Evolutionary conservation across 1,140 invertebrate species (phyloP).

Genomic region (Paraescarpia echinospica): DNA sequence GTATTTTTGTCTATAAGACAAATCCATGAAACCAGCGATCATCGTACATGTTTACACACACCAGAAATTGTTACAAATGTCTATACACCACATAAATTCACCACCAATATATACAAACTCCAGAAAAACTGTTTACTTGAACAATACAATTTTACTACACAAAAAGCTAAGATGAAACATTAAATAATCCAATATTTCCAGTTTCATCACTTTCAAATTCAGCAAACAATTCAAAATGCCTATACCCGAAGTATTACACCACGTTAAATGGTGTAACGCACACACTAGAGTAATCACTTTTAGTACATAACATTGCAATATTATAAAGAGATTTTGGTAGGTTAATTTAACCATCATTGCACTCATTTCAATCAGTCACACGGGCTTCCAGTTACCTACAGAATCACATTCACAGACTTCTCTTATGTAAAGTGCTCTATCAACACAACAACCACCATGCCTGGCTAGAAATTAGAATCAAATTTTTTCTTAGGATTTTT

Average conservation of each 20-base stretch:
- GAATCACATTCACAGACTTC: too few relatives aligned
- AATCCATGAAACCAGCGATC: not conserved
- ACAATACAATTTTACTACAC: not conserved
- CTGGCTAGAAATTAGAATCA: too few relatives aligned
- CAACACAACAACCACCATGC: too few relatives aligned
- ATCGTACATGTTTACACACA: not conserved
- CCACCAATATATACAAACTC: too few relatives aligned
- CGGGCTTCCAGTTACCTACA: too few relatives aligned
- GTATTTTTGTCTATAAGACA: too few relatives aligned
- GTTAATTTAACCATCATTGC: too few relatives aligned
- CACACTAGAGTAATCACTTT: not conserved
- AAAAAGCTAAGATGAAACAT: not conserved
- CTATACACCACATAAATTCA: not conserved
- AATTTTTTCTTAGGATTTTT: too few relatives aligned
- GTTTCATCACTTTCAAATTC: not conserved
- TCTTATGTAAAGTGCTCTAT: too few relatives aligned
- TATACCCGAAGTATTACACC: not conserved
- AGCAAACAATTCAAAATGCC: not conserved
- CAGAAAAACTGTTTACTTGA: not conserved
- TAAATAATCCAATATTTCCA: not conserved
- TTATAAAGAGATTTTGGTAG: too few relatives aligned
- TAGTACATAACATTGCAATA: not conserved
- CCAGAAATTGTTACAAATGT: not conserved
- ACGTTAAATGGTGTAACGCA: not conserved
- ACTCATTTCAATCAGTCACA: too few relatives aligned